Evolutionary conservation across 2,797 vertebrate genomes (phyloP).

Genomic region (Euthynnus affinis): DNA sequence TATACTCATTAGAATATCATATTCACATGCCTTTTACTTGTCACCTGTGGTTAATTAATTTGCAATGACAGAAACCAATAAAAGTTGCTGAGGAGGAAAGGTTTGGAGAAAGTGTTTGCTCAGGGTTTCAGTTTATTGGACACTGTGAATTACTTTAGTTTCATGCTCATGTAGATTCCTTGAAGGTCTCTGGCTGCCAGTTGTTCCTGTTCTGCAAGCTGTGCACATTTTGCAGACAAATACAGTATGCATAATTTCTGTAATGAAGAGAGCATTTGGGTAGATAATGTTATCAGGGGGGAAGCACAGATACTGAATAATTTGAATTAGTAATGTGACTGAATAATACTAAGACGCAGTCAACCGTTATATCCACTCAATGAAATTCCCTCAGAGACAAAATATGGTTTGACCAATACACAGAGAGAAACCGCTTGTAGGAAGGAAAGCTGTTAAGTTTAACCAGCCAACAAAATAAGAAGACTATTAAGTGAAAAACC

Average conservation of each 20-base stretch:
- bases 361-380: not conserved
- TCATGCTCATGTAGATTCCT: slow-evolving; percentile 30
- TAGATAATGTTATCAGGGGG: slow-evolving; percentile 47
- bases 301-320: slow-evolving; percentile 43
- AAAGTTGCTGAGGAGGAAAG: slow-evolving; percentile 5
- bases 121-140: slow-evolving; percentile 33
- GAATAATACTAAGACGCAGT: slow-evolving; percentile 22
- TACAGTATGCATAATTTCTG: slow-evolving; percentile 39
- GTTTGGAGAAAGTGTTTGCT: slow-evolving; percentile 30
- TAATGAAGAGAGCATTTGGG: slow-evolving; percentile 42
- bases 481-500: too few species aligned
- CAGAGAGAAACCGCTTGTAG: not conserved
- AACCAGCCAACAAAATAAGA: too few species aligned
- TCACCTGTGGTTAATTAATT: slow-evolving; percentile 2
- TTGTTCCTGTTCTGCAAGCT: slow-evolving; percentile 39
- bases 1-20: not conserved
- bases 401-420: not conserved
- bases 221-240: slow-evolving; percentile 48
- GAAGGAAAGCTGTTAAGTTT: not conserved
- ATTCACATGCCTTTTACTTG: not conserved
- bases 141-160: slow-evolving; percentile 7
- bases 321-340: slow-evolving; percentile 42
- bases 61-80: slow-evolving; percentile 12
- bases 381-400: not conserved
- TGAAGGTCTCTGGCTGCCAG: slow-evolving; percentile 29